phyloP scores from a whole-genome alignment of 2,113 vertebrate species.

The Calyptomena viridis region DNA sequence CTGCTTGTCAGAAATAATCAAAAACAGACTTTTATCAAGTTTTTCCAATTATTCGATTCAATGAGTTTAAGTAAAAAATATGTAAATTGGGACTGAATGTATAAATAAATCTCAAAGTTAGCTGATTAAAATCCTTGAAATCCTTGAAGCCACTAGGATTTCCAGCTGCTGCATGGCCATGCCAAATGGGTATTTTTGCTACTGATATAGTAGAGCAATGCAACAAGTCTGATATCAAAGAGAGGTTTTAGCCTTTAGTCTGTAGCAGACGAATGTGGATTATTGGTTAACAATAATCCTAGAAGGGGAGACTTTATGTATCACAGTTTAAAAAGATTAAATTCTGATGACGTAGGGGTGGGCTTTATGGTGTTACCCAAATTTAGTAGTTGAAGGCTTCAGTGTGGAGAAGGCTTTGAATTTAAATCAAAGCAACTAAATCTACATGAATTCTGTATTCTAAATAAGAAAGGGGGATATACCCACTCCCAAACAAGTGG shows the following conservation, averaged over 20 bases:
- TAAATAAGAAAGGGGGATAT: background rate
- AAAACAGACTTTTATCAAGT: background rate
- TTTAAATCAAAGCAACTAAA: background rate
- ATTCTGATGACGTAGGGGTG: background rate
- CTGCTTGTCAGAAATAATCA: background rate
- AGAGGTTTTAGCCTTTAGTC: background rate
- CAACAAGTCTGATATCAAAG: background rate
- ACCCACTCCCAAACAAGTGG: background rate
- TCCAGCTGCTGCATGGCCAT: background rate
- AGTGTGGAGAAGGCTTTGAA: background rate
- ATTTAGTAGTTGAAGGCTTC: background rate
- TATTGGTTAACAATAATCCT: background rate
- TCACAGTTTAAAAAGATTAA: background rate
- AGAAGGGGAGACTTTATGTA: fast-evolving
- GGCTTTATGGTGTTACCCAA: background rate
- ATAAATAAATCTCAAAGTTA: background rate
- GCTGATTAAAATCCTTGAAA: background rate
- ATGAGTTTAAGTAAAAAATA: background rate
- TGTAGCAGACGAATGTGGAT: background rate
- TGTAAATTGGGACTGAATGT: background rate
- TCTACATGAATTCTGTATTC: background rate
- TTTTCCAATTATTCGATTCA: background rate
- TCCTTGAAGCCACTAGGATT: background rate
- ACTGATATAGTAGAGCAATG: background rate
- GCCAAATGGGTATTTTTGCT: background rate